Evolutionary conservation across 92 coral and sea anemone genomes (phyloP), one percentile per base, ranked within the genome.

Genomic region (Anthopleura xanthogrammica): DNA sequence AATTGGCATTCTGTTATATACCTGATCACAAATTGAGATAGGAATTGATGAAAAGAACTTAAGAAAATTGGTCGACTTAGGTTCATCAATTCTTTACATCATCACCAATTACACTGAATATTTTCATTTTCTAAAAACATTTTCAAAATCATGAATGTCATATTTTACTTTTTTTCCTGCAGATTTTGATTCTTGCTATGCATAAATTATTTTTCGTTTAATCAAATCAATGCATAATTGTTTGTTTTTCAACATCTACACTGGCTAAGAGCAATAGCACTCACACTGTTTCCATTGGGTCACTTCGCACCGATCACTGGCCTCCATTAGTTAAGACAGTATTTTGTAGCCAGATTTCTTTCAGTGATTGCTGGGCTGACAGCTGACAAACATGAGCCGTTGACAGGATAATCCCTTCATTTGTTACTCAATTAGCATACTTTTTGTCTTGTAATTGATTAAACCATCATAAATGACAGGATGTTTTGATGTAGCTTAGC

Each of bases 381-480:
- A 68, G 42, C 13, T 36, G 13, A 68, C 42, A 68, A 68, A 68
- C 72, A 68, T 12, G 16, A 68, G 74, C 16, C 16, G 0, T 29
- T 68, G 74, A 24, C 20, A 36, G 14, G 42, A 23, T 68, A 68
- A 29, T 68, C 74, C 46, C 41, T 68, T 68, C 36, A 68, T 12
- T 68, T 68, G 74, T 68, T 24, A n/a, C 41, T 68, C 74, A 29
- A 23, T 23, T 68, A 29, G 29, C 74, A 23, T 68, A 13, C 17
- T 12, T 16, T 68, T 68, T 68, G 41, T 68, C 74, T 68, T 36
- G 17, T 68, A 23, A 68, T 68, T 68, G 42, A 23, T 68, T 68
- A 68, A 68, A 68, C 74, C 74, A 68, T 68, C 74, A 68, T 7
- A 68, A 14, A 29, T 68, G 74, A 68, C 74, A 68, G 36, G 3